A percentile compares a stretch with the other conserved stretches of the same genome.
Evolutionary conservation across 1,140 invertebrate genomes (phyloP).

Genomic region (Leptinotarsa lineolata): DNA sequence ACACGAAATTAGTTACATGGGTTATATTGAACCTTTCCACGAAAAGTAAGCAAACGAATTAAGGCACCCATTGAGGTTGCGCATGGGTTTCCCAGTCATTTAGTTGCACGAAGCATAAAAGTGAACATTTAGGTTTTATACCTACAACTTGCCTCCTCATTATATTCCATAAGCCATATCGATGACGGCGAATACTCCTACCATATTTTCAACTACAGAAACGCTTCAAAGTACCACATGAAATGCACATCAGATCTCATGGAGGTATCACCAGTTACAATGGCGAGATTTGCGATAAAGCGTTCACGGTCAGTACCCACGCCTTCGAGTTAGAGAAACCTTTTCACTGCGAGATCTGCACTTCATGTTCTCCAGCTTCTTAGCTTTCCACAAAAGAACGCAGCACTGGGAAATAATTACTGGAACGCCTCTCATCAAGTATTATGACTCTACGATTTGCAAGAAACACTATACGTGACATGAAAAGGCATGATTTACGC

Average conservation of each 20-base stretch:
- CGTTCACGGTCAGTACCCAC: constrained; percentile 59
- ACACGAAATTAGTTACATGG: no score
- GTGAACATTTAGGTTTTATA: no score
- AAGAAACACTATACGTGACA: constrained; percentile 49
- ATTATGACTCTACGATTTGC: constrained; percentile 51
- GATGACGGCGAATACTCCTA: constrained; percentile 53
- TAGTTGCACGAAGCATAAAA: no score
- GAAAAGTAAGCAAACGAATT: no score
- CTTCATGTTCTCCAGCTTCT: constrained; percentile 52
- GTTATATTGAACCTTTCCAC: no score
- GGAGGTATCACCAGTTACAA: constrained; percentile 58
- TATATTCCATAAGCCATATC: constrained; percentile 50
- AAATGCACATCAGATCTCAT: constrained; percentile 52
- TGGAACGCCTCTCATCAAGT: constrained; percentile 48
- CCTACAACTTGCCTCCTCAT: constrained; percentile 30
- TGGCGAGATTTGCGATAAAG: constrained; percentile 59
- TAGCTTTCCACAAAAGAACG: constrained; percentile 50
- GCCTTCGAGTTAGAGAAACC: constrained; percentile 62
- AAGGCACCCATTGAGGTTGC: no score
- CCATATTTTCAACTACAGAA: constrained; percentile 56
- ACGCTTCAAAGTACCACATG: constrained; percentile 55
- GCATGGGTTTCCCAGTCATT: no score
- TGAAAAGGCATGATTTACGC: constrained; percentile 46
- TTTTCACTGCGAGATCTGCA: constrained; percentile 66
- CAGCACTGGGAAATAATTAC: constrained; percentile 54